These are phyloP conservation scores for Peromyscus aztecus DNA, from an alignment of 2,797 vertebrate genomes.

Conservation along the genomic window DNA sequence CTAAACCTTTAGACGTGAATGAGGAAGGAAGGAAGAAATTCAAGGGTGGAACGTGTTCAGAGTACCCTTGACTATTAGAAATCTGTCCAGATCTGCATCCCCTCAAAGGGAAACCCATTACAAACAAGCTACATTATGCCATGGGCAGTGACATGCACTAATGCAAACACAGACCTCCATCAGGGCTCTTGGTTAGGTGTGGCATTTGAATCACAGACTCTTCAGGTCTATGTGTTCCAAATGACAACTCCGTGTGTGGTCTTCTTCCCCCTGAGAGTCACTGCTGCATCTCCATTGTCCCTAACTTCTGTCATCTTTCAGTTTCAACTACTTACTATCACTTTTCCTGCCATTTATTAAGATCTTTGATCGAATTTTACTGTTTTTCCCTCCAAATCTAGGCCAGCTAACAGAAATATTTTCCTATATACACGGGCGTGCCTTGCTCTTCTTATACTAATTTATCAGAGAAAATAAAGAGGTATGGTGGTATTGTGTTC, in stretches of 20 bases:
- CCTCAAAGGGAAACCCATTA: background rate
- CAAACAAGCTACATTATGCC: fast-evolving
- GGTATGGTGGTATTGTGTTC: too few species aligned
- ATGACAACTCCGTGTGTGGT: background rate
- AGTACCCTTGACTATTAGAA: background rate
- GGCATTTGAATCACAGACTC: background rate
- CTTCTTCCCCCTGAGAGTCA: background rate
- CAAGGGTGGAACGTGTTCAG: background rate
- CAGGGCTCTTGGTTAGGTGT: background rate
- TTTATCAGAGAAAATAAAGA: background rate
- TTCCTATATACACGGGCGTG: background rate
- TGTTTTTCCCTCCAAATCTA: background rate
- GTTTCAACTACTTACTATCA: background rate
- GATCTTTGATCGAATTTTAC: background rate
- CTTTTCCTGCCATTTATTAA: background rate
- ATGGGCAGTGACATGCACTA: fast-evolving
- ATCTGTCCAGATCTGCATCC: background rate
- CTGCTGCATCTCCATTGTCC: background rate
- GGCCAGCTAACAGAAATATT: background rate
- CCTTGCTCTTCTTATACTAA: background rate
- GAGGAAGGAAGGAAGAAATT: background rate
- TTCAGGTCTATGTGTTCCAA: background rate
- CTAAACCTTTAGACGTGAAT: background rate
- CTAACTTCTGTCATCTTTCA: background rate
- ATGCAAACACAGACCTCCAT: background rate